A percentile compares a stretch with the other conserved stretches of the same genome.
These are phyloP conservation scores for Odontomachus brunneus DNA, from an alignment of 1,140 invertebrate genomes.

Conservation along the genomic window DNA sequence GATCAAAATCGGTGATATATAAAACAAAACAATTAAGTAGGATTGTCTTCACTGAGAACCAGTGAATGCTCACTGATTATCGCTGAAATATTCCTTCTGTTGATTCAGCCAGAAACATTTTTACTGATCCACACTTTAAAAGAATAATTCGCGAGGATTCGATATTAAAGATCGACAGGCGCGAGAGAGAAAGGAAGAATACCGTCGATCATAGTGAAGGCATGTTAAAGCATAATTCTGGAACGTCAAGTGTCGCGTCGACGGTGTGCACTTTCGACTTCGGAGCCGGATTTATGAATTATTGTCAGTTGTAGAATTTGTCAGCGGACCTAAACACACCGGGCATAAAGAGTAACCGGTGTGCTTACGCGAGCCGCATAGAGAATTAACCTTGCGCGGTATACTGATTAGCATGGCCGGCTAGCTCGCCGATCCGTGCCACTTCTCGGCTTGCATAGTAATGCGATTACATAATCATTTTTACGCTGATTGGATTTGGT, in stretches of 20 bases:
- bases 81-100: no score
- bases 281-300: not conserved
- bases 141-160: not conserved
- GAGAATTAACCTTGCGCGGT: slow-evolving; percentile 35
- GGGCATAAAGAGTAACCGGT: not conserved
- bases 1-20: no score
- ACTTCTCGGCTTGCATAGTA: slow-evolving; percentile 38
- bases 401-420: slow-evolving; percentile 24
- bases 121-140: no score
- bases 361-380: no score
- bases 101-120: no score
- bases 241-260: not conserved
- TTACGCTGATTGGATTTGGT: slow-evolving; percentile 13
- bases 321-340: not conserved
- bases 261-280: not conserved
- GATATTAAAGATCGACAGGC: not conserved
- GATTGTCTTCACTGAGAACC: no score
- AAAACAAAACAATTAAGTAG: no score
- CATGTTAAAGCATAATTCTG: no score
- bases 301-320: slow-evolving; percentile 15
- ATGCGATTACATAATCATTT: slow-evolving; percentile 54
- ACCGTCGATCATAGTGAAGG: no score
- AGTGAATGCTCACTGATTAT: no score
- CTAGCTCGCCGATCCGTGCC: slow-evolving; percentile 13
- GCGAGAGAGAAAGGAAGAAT: no score